Evolutionary conservation across 2,113 vertebrate species (phyloP).

Genomic region (Brienomyrus longianalis): DNA sequence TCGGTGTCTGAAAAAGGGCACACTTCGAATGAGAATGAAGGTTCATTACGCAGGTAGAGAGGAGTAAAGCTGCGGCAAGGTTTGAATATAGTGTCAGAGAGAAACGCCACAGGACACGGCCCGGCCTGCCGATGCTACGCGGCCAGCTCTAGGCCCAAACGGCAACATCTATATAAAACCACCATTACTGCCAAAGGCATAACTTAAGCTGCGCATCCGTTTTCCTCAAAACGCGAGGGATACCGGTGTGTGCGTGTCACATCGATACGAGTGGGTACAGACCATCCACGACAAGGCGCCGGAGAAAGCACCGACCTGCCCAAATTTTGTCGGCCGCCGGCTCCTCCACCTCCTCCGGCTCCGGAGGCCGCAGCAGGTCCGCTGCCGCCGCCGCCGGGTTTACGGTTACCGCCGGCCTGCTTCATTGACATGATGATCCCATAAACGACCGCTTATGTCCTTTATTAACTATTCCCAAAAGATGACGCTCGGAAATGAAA

Average conservation of each 20-base stretch:
- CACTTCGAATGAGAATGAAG: background rate
- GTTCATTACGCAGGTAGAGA: background rate
- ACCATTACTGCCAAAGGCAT: background rate
- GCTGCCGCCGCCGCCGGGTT: slow-evolving; percentile 63
- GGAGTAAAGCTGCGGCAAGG: background rate
- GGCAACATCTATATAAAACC: background rate
- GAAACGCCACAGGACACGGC: background rate
- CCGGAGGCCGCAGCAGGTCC: slow-evolving; percentile 61
- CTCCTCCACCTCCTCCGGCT: slow-evolving; percentile 56
- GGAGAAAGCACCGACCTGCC: slow-evolving; percentile 70
- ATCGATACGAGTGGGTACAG: background rate
- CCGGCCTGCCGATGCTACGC: background rate
- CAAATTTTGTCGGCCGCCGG: slow-evolving; percentile 72
- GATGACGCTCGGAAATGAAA: slow-evolving; percentile 33
- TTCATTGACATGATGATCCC: slow-evolving; percentile 86
- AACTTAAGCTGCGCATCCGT: background rate
- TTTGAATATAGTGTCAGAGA: background rate
- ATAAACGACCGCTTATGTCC: slow-evolving; percentile 61
- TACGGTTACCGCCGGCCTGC: slow-evolving; percentile 70
- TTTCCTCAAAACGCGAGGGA: background rate
- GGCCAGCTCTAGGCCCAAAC: background rate
- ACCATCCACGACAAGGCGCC: background rate
- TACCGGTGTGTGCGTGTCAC: background rate
- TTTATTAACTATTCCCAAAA: slow-evolving; percentile 42
- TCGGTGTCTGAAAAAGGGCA: background rate